These are phyloP conservation scores for Eristalinus sepulchralis DNA, from an alignment of 2,888 invertebrate species.

Conservation along the genomic window DNA sequence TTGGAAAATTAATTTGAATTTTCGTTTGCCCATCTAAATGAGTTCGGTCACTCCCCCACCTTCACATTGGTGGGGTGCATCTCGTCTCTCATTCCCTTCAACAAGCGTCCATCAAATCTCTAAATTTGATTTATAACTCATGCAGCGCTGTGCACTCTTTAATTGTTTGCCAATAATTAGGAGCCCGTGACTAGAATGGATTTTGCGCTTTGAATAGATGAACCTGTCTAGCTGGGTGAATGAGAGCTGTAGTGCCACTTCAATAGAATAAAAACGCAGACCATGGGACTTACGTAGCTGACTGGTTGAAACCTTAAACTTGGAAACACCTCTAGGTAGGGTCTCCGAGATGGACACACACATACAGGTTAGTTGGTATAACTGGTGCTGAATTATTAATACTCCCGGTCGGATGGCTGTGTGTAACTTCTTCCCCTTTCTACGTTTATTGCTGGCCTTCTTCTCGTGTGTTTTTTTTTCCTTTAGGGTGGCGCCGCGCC, in stretches of 20 bases:
- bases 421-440: constrained; percentile 23
- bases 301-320: constrained; percentile 64
- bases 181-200: constrained; percentile 12
- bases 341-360: constrained; percentile 34
- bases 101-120: not conserved
- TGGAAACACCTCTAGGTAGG: constrained; percentile 37
- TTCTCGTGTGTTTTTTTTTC: constrained; percentile 23
- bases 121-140: constrained; percentile 20
- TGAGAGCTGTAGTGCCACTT: constrained; percentile 26
- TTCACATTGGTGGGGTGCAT: too few species aligned
- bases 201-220: not conserved
- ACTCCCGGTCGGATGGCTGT: constrained; percentile 51
- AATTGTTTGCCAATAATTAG: constrained; percentile 45
- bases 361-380: constrained; percentile 33
- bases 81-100: not conserved
- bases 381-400: constrained; percentile 60
- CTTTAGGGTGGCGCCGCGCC: constrained; percentile 12
- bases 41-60: not conserved
- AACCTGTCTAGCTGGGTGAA: not conserved
- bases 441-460: not conserved
- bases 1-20: constrained; percentile 26
- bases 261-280: constrained; percentile 22
- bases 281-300: constrained; percentile 5
- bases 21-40: not conserved
- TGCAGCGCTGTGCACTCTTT: not conserved